Percentiles rank a stretch among this genome's conserved stretches.
Evolutionary conservation across 1,140 invertebrate species (phyloP).

Genomic region (Caenorhabditis elegans): WBcel235 BX284604.4:367501-368000

Average conservation of each 20-base stretch:
- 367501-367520: slow-evolving; percentile 15
- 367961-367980: too few species aligned
- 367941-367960: neutral
- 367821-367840: slow-evolving; percentile 24
- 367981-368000: too few species aligned
- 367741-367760: neutral
- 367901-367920: neutral
- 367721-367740: too few species aligned
- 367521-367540: neutral
- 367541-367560: neutral
- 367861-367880: neutral
- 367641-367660: slow-evolving; percentile 1
- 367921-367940: neutral
- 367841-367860: neutral
- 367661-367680: neutral
- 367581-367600: slow-evolving; percentile 25
- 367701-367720: slow-evolving; percentile 6
- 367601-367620: slow-evolving; percentile 35
- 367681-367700: neutral
- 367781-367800: neutral
- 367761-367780: slow-evolving; percentile 5
- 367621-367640: slow-evolving; percentile 21
- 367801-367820: neutral
- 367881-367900: neutral
- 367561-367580: slow-evolving; percentile 3